A percentile compares a stretch with the other conserved stretches of the same genome.
phyloP scores from a whole-genome alignment of 2,888 invertebrate genomes.

The Electrophaes corylata region DNA sequence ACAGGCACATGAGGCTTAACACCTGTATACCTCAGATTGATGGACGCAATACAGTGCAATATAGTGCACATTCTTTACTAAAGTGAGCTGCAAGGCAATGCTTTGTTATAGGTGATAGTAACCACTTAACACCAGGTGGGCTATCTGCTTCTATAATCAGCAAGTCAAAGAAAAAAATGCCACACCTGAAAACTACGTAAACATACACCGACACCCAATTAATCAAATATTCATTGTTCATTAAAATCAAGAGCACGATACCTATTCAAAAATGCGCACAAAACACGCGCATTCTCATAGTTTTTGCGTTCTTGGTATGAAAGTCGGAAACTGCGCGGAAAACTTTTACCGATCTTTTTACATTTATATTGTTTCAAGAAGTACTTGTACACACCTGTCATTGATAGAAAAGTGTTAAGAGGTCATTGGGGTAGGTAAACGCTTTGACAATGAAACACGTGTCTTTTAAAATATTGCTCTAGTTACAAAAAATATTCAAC shows the following conservation, averaged over 20 bases:
- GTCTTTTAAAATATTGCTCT: not conserved
- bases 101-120: no score
- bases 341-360: slow-evolving; percentile 38
- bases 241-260: slow-evolving; percentile 21
- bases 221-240: slow-evolving; percentile 23
- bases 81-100: no score
- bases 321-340: slow-evolving; percentile 66
- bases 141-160: no score
- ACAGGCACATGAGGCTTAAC: no score
- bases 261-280: slow-evolving; percentile 14
- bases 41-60: no score
- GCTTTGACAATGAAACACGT: no score
- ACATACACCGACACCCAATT: slow-evolving; percentile 11
- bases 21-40: no score
- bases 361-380: slow-evolving; percentile 18
- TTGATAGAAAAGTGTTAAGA: slow-evolving; percentile 1
- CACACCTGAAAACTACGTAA: not conserved
- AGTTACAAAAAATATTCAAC: no score
- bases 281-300: slow-evolving; percentile 44
- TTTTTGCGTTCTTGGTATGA: slow-evolving; percentile 55
- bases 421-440: slow-evolving; percentile 14
- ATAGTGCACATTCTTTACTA: no score
- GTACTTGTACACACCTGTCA: slow-evolving; percentile 13
- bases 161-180: not conserved
- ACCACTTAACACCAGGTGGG: no score